These are phyloP conservation scores for Rhorus exstirpatorius DNA, from an alignment of 2,888 invertebrate species.

Conservation along the genomic window DNA sequence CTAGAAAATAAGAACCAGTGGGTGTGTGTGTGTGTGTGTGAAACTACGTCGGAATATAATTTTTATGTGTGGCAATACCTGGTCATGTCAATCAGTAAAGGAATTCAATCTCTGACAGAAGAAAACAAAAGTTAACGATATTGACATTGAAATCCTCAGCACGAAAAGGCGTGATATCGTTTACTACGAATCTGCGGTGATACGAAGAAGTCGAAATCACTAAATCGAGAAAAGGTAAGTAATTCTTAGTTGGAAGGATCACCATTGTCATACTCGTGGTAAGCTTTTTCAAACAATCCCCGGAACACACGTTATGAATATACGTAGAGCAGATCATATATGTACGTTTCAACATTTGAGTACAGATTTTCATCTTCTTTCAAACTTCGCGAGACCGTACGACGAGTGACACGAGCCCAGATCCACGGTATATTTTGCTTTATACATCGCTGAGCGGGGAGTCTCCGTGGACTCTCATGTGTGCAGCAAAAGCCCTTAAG, in stretches of 20 bases:
- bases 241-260: conserved; percentile 43
- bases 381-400: conserved; percentile 45
- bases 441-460: conserved; percentile 33
- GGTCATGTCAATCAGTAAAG: background rate
- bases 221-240: conserved; percentile 2
- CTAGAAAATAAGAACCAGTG: too few relatives aligned
- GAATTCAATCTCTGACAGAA: background rate
- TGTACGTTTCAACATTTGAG: conserved; percentile 41
- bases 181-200: conserved; percentile 32
- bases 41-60: background rate
- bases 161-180: conserved; percentile 34
- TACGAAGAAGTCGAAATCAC: conserved; percentile 20
- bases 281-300: conserved; percentile 40
- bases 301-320: conserved; percentile 15
- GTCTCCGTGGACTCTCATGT: conserved; percentile 24
- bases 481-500: conserved; percentile 63
- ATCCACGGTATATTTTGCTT: conserved; percentile 44
- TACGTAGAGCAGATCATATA: conserved; percentile 7
- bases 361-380: conserved; percentile 63
- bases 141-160: conserved; percentile 56
- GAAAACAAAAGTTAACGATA: conserved; percentile 35
- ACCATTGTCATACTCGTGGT: conserved; percentile 32
- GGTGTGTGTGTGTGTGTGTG: background rate
- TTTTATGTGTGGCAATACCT: background rate
- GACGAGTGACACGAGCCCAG: conserved; percentile 21